These are phyloP conservation scores for Zosterops lateralis DNA, from an alignment of 2,113 vertebrate species.

Conservation along the genomic window DNA sequence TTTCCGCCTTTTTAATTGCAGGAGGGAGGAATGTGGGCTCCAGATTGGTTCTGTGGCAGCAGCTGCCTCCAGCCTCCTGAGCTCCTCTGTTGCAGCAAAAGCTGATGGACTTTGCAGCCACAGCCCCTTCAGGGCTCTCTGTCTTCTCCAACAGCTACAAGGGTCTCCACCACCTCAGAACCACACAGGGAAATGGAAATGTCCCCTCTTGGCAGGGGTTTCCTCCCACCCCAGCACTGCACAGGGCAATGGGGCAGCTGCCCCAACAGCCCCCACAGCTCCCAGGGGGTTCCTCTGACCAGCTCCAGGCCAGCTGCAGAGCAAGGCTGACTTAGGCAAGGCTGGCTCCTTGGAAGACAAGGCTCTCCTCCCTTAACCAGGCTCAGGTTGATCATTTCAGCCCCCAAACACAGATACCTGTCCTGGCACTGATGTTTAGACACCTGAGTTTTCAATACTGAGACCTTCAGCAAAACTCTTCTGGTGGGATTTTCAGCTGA, in stretches of 20 bases:
- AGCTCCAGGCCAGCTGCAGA: background rate
- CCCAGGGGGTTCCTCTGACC: background rate
- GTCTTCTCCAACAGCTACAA: background rate
- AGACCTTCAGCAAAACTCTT: background rate
- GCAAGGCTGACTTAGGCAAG: background rate
- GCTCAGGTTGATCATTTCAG: background rate
- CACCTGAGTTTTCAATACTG: background rate
- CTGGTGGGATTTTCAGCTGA: background rate
- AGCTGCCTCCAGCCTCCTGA: background rate
- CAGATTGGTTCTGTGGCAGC: background rate
- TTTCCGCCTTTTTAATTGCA: slow-evolving; percentile 8
- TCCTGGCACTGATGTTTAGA: accelerated
- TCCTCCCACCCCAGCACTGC: background rate
- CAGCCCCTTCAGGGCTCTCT: background rate
- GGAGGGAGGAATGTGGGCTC: background rate
- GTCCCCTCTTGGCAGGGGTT: background rate
- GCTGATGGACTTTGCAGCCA: background rate
- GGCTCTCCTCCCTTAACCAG: background rate
- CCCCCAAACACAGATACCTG: background rate
- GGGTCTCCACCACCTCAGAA: background rate
- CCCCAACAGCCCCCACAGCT: background rate
- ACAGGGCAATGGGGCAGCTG: background rate
- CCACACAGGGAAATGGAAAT: background rate
- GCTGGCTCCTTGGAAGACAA: background rate
- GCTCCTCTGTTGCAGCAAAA: background rate